phyloP scores from a whole-genome alignment of 2,888 invertebrate species.

The Clusia tigrina region DNA sequence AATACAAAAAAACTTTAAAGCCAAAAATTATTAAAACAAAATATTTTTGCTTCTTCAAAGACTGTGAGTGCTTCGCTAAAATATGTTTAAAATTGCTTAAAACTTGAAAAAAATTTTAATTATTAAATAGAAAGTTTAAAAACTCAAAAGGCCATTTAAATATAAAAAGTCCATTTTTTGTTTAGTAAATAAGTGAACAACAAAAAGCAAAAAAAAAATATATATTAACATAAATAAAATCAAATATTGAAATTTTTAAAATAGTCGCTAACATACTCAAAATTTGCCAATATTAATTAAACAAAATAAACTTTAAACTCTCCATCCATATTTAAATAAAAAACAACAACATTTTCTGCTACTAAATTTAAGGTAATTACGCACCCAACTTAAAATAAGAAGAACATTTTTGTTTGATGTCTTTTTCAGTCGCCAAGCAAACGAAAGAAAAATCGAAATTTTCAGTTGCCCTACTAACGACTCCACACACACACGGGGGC shows the following conservation, averaged over 20 bases:
- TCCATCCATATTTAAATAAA: background rate
- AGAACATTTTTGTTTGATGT: background rate
- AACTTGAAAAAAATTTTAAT: slow-evolving; percentile 1
- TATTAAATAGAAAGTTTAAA: background rate
- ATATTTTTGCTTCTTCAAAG: background rate
- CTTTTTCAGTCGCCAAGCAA: background rate
- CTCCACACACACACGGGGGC: background rate
- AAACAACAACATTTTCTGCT: background rate
- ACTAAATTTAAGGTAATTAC: background rate
- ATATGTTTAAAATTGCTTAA: slow-evolving; percentile 1
- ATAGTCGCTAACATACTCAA: slow-evolving; percentile 16
- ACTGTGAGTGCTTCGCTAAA: slow-evolving; percentile 1
- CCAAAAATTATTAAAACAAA: background rate
- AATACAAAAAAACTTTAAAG: slow-evolving; percentile 9
- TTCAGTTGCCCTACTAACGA: slow-evolving; percentile 29
- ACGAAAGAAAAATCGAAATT: slow-evolving; percentile 26
- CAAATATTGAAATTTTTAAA: too few species aligned
- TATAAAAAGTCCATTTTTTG: slow-evolving; percentile 50
- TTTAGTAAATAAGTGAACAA: slow-evolving; percentile 44
- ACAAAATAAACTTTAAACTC: slow-evolving; percentile 12
- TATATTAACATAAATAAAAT: slow-evolving; percentile 14
- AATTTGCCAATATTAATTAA: slow-evolving; percentile 23
- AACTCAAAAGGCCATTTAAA: background rate
- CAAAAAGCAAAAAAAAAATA: slow-evolving; percentile 27
- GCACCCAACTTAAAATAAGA: background rate